Conservation (phyloP, 1,140 invertebrate species). For the Trichogramma pretiosum region DNA sequence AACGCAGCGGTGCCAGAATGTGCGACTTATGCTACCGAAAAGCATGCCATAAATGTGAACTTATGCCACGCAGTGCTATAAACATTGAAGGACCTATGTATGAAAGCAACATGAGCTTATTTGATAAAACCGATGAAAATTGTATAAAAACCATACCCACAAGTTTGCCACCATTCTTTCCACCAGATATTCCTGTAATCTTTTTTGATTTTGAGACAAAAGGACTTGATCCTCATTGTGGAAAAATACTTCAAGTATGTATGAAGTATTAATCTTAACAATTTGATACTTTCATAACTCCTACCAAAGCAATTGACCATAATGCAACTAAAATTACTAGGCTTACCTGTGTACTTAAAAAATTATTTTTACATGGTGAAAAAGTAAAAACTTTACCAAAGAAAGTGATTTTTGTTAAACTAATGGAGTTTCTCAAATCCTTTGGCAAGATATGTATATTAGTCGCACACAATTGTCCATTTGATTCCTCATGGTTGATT, state of each 20-base stretch:
- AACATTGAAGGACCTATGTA: not conserved
- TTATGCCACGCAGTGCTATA: too few relatives aligned
- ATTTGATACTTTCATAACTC: not conserved
- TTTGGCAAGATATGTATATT: not conserved
- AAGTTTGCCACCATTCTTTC: not conserved
- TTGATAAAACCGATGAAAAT: not conserved
- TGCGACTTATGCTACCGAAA: too few relatives aligned
- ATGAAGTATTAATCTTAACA: not conserved
- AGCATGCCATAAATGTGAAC: too few relatives aligned
- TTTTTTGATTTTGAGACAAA: not conserved
- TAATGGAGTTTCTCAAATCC: not conserved
- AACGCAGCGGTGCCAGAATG: too few relatives aligned
- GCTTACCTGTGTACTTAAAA: not conserved
- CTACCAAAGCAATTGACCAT: not conserved
- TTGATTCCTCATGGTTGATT: not conserved
- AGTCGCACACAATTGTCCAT: not conserved
- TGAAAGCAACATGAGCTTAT: not conserved
- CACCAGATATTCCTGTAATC: not conserved
- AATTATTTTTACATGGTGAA: not conserved
- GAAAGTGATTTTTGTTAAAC: not conserved
- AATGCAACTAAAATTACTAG: not conserved
- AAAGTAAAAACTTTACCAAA: not conserved
- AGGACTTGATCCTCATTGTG: not conserved
- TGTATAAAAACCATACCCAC: not conserved
- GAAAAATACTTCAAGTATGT: not conserved